Evolutionary conservation across 1,140 invertebrate genomes (phyloP).

Genomic region (Drosophila pandora): DNA sequence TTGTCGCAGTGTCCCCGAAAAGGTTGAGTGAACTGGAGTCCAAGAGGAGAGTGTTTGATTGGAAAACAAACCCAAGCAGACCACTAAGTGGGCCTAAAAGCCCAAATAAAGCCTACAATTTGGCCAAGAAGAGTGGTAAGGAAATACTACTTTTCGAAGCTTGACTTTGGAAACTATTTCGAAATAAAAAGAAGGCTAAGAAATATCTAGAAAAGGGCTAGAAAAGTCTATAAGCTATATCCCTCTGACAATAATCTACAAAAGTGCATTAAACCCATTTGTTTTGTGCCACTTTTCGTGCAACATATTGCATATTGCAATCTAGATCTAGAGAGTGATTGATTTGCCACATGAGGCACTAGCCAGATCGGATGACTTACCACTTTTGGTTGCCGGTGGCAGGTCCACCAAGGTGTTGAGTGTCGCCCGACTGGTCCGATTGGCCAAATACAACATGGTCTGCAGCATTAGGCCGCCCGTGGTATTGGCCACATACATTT

Average conservation of each 20-base stretch:
- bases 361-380: slow-evolving; percentile 53
- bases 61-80: slow-evolving; percentile 10
- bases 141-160: neutral
- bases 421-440: slow-evolving; percentile 78
- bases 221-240: too few relatives aligned
- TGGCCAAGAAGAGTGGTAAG: neutral
- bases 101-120: neutral
- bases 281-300: too few relatives aligned
- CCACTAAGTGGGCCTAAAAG: slow-evolving; percentile 15
- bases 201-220: too few relatives aligned
- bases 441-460: slow-evolving; percentile 82
- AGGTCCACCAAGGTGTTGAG: slow-evolving; percentile 76
- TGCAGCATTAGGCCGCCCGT: slow-evolving; percentile 81
- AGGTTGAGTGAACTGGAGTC: neutral
- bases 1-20: neutral
- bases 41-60: neutral
- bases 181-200: too few relatives aligned
- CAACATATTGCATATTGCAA: neutral
- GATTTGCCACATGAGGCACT: neutral
- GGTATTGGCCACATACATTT: slow-evolving; percentile 78
- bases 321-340: neutral
- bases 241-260: too few relatives aligned
- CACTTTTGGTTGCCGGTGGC: slow-evolving; percentile 76
- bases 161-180: neutral
- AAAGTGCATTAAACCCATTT: neutral